These are phyloP conservation scores for Ligdia adustata DNA, from an alignment of 2,888 invertebrate genomes.

Conservation along the genomic window DNA sequence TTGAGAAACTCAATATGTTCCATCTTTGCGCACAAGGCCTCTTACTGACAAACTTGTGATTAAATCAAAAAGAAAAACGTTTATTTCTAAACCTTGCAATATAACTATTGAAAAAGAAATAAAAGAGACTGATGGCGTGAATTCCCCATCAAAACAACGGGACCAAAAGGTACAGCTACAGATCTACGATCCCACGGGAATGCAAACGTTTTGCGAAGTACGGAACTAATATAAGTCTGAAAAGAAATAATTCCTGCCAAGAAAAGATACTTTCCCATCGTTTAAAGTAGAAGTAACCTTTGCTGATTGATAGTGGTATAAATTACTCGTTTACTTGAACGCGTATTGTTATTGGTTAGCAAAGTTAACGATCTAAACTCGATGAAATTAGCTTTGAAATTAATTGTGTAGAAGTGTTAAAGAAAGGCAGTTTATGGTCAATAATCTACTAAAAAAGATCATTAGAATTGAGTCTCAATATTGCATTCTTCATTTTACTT, in stretches of 20 bases:
- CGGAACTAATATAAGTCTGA: not conserved
- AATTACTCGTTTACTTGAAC: conserved; percentile 7
- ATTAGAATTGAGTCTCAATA: too few species aligned
- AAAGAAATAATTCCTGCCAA: conserved; percentile 1
- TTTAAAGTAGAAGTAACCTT: conserved; percentile 1
- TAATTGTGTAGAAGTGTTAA: too few species aligned
- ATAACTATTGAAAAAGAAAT: not conserved
- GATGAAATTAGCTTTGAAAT: too few species aligned
- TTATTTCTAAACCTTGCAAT: too few species aligned
- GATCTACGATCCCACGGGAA: conserved; percentile 4
- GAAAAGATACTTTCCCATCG: conserved; percentile 4
- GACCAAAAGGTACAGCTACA: not conserved
- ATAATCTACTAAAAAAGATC: too few species aligned
- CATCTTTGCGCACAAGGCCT: too few species aligned
- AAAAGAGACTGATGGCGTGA: not conserved
- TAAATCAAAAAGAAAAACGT: too few species aligned
- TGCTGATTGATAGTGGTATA: conserved; percentile 11
- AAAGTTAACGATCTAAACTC: not conserved
- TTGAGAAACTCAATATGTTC: too few species aligned
- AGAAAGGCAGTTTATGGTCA: too few species aligned
- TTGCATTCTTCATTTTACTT: too few species aligned
- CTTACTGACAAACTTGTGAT: too few species aligned
- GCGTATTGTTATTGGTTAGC: conserved; percentile 5
- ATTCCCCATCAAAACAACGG: not conserved
- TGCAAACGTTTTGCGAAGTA: conserved; percentile 6